phyloP scores from a whole-genome alignment of 2,113 vertebrate genomes.

The Alces alces region DNA sequence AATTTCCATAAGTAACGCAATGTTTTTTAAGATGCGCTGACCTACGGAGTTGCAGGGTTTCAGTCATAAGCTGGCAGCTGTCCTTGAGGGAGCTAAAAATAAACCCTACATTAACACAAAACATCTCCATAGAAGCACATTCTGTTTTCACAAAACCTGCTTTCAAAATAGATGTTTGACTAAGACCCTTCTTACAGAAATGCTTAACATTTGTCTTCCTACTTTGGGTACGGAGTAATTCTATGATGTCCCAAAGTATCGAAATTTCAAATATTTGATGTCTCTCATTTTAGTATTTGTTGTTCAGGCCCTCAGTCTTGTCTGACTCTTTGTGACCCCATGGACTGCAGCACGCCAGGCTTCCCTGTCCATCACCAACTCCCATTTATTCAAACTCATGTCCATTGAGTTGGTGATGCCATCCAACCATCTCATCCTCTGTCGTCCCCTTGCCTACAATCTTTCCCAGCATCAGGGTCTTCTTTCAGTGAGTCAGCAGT shows the following conservation, averaged over 20 bases:
- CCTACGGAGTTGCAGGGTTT: background rate
- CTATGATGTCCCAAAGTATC: background rate
- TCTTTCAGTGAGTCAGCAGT: background rate
- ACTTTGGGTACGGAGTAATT: accelerated
- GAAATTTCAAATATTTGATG: background rate
- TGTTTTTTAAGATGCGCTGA: background rate
- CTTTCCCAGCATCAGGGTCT: background rate
- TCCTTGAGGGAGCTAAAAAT: background rate
- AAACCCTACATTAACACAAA: background rate
- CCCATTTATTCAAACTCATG: background rate
- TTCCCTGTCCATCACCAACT: background rate
- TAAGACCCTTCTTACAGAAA: background rate
- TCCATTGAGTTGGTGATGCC: accelerated
- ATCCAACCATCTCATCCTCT: background rate
- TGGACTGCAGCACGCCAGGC: background rate
- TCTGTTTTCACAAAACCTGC: background rate
- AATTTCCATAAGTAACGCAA: background rate
- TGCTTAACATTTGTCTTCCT: background rate
- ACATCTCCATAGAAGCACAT: background rate
- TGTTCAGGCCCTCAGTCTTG: accelerated
- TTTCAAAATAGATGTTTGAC: background rate
- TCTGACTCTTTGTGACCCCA: background rate
- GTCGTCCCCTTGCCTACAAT: accelerated
- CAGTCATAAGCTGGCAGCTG: background rate
- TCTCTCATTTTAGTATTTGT: accelerated